These are phyloP conservation scores for Scolanthus callimorphus DNA, from an alignment of 92 coral and sea anemone species.

Conservation along the genomic window DNA sequence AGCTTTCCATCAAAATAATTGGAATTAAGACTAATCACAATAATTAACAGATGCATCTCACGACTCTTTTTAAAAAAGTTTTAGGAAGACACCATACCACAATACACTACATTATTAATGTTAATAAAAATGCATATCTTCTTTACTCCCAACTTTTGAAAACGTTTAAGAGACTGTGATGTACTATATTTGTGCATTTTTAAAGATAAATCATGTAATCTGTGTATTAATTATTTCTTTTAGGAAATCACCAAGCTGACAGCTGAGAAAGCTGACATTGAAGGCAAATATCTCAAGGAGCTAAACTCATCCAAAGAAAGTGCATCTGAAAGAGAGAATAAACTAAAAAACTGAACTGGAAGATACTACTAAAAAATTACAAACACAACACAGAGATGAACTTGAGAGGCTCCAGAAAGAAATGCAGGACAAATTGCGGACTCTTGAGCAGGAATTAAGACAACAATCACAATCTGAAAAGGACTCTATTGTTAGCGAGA, in stretches of 20 bases:
- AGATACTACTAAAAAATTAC: conserved; percentile 40
- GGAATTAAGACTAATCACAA: too few species aligned
- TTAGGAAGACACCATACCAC: too few species aligned
- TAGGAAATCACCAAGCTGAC: conserved; percentile 68
- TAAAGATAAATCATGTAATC: too few species aligned
- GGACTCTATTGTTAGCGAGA: conserved; percentile 51
- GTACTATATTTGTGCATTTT: too few species aligned
- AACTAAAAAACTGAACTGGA: conserved; percentile 63
- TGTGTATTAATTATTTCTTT: conserved; percentile 1
- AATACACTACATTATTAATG: too few species aligned
- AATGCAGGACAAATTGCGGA: conserved; percentile 36
- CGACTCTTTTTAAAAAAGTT: too few species aligned
- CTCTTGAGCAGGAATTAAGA: conserved; percentile 41
- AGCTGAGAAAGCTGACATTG: conserved; percentile 75
- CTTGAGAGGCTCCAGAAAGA: conserved; percentile 50
- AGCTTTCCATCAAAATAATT: too few species aligned
- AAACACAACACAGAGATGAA: conserved; percentile 39
- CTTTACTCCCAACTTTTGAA: too few species aligned
- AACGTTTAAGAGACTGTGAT: too few species aligned
- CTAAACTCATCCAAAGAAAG: conserved; percentile 58
- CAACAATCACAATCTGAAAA: conserved; percentile 56
- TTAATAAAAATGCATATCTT: too few species aligned
- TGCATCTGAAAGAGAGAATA: conserved; percentile 66
- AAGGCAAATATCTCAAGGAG: conserved; percentile 72
- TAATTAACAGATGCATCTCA: too few species aligned